A percentile compares a stretch with the other conserved stretches of the same genome.
Evolutionary conservation across 64 coral and sea anemone genomes (phyloP).

Genomic region (Dendrophyllia cribrosa): DNA sequence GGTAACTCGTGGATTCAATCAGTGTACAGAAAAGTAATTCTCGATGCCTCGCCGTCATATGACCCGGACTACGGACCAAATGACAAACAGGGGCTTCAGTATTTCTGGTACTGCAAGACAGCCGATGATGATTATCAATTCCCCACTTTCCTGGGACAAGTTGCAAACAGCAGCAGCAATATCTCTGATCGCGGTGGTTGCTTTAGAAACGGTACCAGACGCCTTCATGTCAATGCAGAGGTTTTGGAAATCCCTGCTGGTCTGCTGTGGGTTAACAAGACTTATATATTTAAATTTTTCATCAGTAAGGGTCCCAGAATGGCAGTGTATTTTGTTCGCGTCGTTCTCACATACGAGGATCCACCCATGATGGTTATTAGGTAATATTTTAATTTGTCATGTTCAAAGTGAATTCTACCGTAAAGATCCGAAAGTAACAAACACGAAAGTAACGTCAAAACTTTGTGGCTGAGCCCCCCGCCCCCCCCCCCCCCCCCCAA

Average conservation of each 20-base stretch:
- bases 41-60: conserved; percentile 51
- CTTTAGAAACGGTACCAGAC: conserved; percentile 25
- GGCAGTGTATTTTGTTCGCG: not conserved
- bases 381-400: not conserved
- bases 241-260: not conserved
- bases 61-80: conserved; percentile 56
- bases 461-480: no score
- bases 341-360: conserved; percentile 21
- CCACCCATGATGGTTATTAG: conserved; percentile 16
- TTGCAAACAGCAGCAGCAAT: not conserved
- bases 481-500: no score
- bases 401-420: no score
- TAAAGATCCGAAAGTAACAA: no score
- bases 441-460: no score
- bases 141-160: conserved; percentile 40
- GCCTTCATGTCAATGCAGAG: not conserved
- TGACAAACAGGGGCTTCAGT: conserved; percentile 12
- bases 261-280: not conserved
- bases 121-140: conserved; percentile 49
- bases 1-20: conserved; percentile 74
- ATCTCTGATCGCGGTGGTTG: conserved; percentile 1
- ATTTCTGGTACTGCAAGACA: conserved; percentile 70
- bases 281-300: conserved; percentile 25
- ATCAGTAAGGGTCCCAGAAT: not conserved
- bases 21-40: conserved; percentile 22